These are phyloP conservation scores for Cheilosia scutellata DNA, from an alignment of 2,888 invertebrate genomes.

Conservation along the genomic window DNA sequence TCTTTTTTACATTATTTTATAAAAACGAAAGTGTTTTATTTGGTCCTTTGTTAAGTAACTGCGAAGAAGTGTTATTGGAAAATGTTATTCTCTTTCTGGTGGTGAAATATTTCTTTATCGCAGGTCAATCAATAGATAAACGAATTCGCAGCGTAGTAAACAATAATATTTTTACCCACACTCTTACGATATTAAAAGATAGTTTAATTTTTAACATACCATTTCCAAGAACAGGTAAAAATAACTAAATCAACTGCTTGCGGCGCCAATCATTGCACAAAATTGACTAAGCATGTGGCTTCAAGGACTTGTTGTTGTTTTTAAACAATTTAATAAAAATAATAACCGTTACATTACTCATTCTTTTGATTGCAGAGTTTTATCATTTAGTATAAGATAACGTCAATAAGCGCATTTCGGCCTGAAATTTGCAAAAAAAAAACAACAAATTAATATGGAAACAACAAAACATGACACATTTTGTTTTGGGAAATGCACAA, in stretches of 20 bases:
- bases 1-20: slow-evolving; percentile 1
- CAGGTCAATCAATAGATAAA: too few relatives aligned
- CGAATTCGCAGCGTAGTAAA: too few relatives aligned
- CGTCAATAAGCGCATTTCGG: background rate
- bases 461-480: slow-evolving; percentile 48
- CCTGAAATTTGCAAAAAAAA: slow-evolving; percentile 12
- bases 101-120: too few relatives aligned
- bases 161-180: too few relatives aligned
- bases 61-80: too few relatives aligned
- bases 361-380: slow-evolving; percentile 5
- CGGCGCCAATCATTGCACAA: slow-evolving; percentile 20
- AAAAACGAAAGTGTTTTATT: background rate
- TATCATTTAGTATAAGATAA: slow-evolving; percentile 1
- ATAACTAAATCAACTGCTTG: background rate
- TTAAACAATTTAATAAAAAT: too few relatives aligned
- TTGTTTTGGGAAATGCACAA: slow-evolving; percentile 66
- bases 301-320: slow-evolving; percentile 8
- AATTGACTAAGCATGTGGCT: slow-evolving; percentile 1
- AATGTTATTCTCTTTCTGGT: too few relatives aligned
- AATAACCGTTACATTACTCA: too few relatives aligned
- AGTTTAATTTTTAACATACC: too few relatives aligned
- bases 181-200: too few relatives aligned
- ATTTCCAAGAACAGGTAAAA: background rate
- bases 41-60: background rate
- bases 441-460: slow-evolving; percentile 1